Evolutionary conservation across 2,797 vertebrate genomes (phyloP).

Genomic region (Hyperoplus immaculatus): DNA sequence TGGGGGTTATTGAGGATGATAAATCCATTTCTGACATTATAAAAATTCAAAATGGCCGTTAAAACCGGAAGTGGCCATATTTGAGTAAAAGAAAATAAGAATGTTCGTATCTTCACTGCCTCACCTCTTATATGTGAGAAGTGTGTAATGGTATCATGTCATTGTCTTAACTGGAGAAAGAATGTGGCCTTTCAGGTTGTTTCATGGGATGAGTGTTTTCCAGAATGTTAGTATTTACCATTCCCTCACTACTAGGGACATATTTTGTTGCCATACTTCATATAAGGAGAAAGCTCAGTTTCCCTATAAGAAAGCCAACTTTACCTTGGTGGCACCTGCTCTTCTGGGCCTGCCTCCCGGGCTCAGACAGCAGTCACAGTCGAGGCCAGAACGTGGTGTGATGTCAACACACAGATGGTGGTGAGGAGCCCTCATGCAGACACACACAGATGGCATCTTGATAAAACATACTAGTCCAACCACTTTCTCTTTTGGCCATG

Average conservation of each 20-base stretch:
- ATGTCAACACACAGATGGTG: slow-evolving; percentile 75
- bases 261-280: slow-evolving; percentile 11
- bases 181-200: neutral
- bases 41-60: too few species aligned
- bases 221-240: neutral
- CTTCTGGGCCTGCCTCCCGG: slow-evolving; percentile 39
- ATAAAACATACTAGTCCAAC: slow-evolving; percentile 39
- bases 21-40: too few species aligned
- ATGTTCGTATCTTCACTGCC: neutral
- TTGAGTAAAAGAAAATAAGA: neutral
- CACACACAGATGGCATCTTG: slow-evolving; percentile 72
- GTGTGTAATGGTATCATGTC: neutral
- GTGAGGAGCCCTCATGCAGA: slow-evolving; percentile 51
- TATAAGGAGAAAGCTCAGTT: slow-evolving; percentile 7
- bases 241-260: neutral
- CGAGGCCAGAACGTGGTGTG: slow-evolving; percentile 59
- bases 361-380: slow-evolving; percentile 47
- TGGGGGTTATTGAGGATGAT: too few species aligned
- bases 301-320: slow-evolving; percentile 14
- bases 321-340: slow-evolving; percentile 35
- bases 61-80: neutral
- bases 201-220: neutral
- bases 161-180: neutral
- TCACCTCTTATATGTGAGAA: neutral
- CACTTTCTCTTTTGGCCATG: slow-evolving; percentile 13